phyloP scores from a whole-genome alignment of 1,140 invertebrate species.

The Drosophila pallidifrons region DNA sequence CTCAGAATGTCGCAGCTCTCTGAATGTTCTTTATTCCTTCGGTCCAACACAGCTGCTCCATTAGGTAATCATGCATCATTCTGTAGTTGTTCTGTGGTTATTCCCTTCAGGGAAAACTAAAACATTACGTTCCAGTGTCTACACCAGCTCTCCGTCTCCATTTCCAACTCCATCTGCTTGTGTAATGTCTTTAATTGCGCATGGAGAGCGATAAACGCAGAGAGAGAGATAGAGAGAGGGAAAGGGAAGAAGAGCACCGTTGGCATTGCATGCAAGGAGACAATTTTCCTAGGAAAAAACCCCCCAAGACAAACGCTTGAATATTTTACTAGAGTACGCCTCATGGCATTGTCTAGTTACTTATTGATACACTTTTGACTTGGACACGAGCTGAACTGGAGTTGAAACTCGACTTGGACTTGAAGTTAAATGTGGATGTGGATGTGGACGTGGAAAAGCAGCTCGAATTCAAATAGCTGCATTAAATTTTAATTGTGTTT shows the following conservation, averaged over 20 bases:
- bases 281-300: conserved; percentile 46
- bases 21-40: conserved; percentile 8
- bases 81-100: conserved; percentile 34
- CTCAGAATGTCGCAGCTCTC: not conserved
- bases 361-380: conserved; percentile 20
- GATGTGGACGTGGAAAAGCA: conserved; percentile 11
- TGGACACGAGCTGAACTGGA: not conserved
- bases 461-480: conserved; percentile 50
- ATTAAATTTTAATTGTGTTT: conserved; percentile 59
- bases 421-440: conserved; percentile 2
- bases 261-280: conserved; percentile 43
- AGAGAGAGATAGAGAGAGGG: not conserved
- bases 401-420: conserved; percentile 2
- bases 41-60: conserved; percentile 38
- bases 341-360: conserved; percentile 22
- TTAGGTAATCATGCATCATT: conserved; percentile 35
- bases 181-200: conserved; percentile 42
- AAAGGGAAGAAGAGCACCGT: not conserved
- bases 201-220: not conserved
- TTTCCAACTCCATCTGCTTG: conserved; percentile 7
- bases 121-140: conserved; percentile 27
- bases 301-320: conserved; percentile 31
- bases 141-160: not conserved
- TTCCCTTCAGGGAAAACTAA: conserved; percentile 59
- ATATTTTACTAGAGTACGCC: conserved; percentile 40